Conservation (phyloP, 2,113 vertebrate species). For the Erpornis zantholeuca region DNA sequence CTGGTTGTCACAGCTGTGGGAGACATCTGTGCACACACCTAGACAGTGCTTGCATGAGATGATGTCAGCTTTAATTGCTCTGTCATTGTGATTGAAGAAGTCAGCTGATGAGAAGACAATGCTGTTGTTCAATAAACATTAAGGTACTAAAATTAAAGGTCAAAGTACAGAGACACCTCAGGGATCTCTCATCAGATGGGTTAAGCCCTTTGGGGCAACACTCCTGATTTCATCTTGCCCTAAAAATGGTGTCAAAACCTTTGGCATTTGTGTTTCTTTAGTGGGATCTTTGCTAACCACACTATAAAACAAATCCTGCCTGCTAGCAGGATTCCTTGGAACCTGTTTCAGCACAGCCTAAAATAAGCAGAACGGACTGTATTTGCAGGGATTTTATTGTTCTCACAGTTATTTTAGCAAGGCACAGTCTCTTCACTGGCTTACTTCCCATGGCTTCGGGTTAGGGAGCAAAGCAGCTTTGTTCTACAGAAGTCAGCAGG, state of each 20-base stretch:
- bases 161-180: background rate
- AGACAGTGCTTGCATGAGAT: background rate
- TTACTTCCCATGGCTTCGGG: background rate
- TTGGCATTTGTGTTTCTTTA: background rate
- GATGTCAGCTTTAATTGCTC: background rate
- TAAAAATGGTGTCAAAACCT: background rate
- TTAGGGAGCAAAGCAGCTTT: background rate
- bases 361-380: background rate
- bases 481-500: background rate
- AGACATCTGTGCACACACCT: background rate
- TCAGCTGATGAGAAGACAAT: background rate
- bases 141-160: background rate
- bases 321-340: background rate
- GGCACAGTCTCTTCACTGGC: background rate
- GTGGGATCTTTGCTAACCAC: background rate
- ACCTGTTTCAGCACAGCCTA: background rate
- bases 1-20: background rate
- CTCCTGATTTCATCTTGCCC: background rate
- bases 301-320: background rate
- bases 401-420: background rate
- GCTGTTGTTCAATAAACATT: background rate
- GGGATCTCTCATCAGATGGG: background rate
- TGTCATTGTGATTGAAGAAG: background rate
- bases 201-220: background rate
- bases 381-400: background rate